Base-by-base conservation (phyloP, 2,888 invertebrate species). In the Muschampia plurimacula region DNA sequence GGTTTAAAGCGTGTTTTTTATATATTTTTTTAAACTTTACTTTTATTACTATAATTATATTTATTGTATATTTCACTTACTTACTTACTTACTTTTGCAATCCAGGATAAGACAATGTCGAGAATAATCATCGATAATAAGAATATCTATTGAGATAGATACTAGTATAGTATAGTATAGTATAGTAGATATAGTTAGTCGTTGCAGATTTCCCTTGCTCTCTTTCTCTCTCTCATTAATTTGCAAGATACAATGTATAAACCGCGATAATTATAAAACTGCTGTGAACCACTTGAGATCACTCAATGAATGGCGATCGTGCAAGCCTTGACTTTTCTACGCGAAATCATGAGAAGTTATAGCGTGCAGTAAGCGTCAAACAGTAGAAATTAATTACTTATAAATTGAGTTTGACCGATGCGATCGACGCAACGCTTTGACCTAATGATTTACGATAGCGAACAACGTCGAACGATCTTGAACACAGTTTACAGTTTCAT, bases 301-400 rank as follows among this genome's bases (percentile, higher is more conserved):
- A 9, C 41, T 8, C 9, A 15, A 15, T 59, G 67, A 62, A 67
- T 46, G 62, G 22, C 3, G 41, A 66, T 67, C 72, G 72, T 72
- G 67, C 44, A 1, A 72, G 9, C 72, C 72, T 72, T 72, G 72
- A 72, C 72, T 72, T 72, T 72, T 72, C 60, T 44, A 49, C n/a
- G 59, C 41, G 15, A 22, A 41, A 52, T 41, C 67, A 62, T 67
- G 59, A 52, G n/a, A 46, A 68, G 46, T 22, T 22, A 46, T 72
- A 12, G 72, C 72, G 72, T 72, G 72, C 60, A 28, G 39, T 41
- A 6, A 60, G 49, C 64, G 71, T 60, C 70, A 60, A 41, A 59
- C 49, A n/a, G 2, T 36, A 46, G 46, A 55, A 22, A 68, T 62
- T 52, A 67, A 72, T 67, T 62, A 62, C 41, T 62, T 41, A 36